Percentiles rank a stretch among this genome's conserved stretches.
These are phyloP conservation scores for Dilophus febrilis DNA, from an alignment of 2,888 invertebrate genomes.

Conservation along the genomic window DNA sequence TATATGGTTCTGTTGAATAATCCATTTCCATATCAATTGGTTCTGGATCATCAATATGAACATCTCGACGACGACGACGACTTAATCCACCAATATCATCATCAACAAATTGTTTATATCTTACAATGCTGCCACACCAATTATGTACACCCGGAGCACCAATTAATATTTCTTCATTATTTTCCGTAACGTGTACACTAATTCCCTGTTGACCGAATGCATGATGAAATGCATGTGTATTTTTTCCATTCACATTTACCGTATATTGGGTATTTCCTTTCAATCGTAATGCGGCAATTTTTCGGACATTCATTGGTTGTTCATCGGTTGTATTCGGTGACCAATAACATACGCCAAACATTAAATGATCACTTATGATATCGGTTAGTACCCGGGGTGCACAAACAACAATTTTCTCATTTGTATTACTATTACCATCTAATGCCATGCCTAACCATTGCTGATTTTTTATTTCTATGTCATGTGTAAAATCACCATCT, in stretches of 20 bases:
- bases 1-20: too few relatives aligned
- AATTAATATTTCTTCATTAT: slow-evolving; percentile 26
- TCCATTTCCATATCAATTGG: too few relatives aligned
- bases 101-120: slow-evolving; percentile 18
- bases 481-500: slow-evolving; percentile 1
- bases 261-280: slow-evolving; percentile 13
- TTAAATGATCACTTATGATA: slow-evolving; percentile 19
- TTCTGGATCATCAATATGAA: too few relatives aligned
- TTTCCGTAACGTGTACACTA: slow-evolving; percentile 27
- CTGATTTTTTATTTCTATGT: slow-evolving; percentile 26
- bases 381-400: slow-evolving; percentile 26
- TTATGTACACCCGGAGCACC: slow-evolving; percentile 27
- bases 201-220: slow-evolving; percentile 24
- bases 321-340: slow-evolving; percentile 21
- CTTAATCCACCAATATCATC: slow-evolving; percentile 22
- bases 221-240: too few relatives aligned
- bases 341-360: slow-evolving; percentile 32
- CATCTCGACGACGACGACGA: slow-evolving; percentile 14
- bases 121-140: slow-evolving; percentile 28
- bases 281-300: slow-evolving; percentile 25
- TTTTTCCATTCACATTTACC: too few relatives aligned
- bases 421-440: slow-evolving; percentile 27
- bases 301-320: slow-evolving; percentile 18
- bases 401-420: slow-evolving; percentile 29
- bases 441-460: slow-evolving; percentile 36